Percentiles rank a stretch among this genome's conserved stretches.
Conservation (phyloP, 2,888 invertebrate species). For the Andrena dorsata region DNA sequence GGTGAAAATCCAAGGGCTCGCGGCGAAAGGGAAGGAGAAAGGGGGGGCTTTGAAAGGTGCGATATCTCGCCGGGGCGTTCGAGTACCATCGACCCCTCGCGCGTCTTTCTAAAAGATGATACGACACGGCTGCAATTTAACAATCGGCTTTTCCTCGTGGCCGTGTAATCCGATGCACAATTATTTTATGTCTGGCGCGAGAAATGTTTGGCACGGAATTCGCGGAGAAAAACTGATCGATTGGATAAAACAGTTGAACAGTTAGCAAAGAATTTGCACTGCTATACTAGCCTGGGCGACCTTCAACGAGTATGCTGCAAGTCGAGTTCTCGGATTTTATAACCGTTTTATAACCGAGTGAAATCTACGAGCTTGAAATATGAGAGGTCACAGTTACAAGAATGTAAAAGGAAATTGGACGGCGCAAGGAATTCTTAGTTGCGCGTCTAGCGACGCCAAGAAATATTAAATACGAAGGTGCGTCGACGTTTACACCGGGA, state of each 20-base stretch:
- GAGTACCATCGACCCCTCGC: slow-evolving; percentile 79
- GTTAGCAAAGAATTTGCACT: too few relatives aligned
- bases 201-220: too few relatives aligned
- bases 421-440: too few relatives aligned
- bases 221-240: too few relatives aligned
- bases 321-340: too few relatives aligned
- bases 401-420: neutral
- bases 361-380: too few relatives aligned
- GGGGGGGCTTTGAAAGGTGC: slow-evolving; percentile 72
- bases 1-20: slow-evolving; percentile 51
- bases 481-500: neutral
- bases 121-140: slow-evolving; percentile 75
- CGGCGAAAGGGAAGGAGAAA: slow-evolving; percentile 55
- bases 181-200: neutral
- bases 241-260: too few relatives aligned
- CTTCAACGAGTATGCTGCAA: too few relatives aligned
- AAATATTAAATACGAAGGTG: slow-evolving; percentile 7
- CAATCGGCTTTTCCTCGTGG: slow-evolving; percentile 45
- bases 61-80: slow-evolving; percentile 75
- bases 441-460: neutral
- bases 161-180: neutral
- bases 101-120: slow-evolving; percentile 77
- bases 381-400: neutral
- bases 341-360: too few relatives aligned
- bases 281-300: too few relatives aligned